Evolutionary conservation across 2,113 vertebrate species (phyloP).

Genomic region (Puffinus mauretanicus): DNA sequence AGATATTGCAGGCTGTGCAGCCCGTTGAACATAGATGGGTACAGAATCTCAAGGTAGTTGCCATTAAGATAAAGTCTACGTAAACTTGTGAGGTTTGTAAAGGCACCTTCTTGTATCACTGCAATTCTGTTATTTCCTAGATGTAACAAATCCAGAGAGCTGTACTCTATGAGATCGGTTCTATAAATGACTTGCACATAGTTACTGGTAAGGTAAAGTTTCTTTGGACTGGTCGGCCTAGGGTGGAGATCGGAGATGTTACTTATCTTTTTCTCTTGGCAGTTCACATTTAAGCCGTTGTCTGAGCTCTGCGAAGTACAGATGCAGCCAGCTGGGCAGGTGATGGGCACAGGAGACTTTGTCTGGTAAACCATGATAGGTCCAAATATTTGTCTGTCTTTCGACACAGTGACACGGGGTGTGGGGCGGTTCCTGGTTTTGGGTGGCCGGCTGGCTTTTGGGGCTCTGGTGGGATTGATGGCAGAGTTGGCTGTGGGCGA

Average conservation of each 20-base stretch:
- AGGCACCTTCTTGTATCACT: constrained; percentile 92
- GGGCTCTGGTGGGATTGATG: constrained; percentile 83
- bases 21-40: constrained; percentile 87
- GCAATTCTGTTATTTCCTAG: constrained; percentile 96
- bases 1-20: constrained; percentile 95
- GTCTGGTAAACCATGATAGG: constrained; percentile 99
- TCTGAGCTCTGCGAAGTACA: constrained; percentile 94
- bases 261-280: constrained; percentile 92
- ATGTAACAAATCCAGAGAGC: constrained; percentile 92
- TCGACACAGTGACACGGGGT: constrained; percentile 84
- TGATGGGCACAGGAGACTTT: constrained; percentile 89
- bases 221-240: constrained; percentile 93
- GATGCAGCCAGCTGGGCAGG: constrained; percentile 89
- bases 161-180: constrained; percentile 87
- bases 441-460: constrained; percentile 91
- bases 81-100: constrained; percentile 92
- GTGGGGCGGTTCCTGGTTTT: constrained; percentile 94
- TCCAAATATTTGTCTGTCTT: constrained; percentile 94
- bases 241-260: constrained; percentile 94
- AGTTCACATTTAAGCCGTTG: constrained; percentile 94
- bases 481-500: constrained; percentile 84
- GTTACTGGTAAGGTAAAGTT: constrained; percentile 97
- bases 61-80: constrained; percentile 95
- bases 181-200: constrained; percentile 91
- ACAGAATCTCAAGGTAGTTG: constrained; percentile 94